Percentiles rank a stretch among this genome's conserved stretches.
phyloP scores from a whole-genome alignment of 2,797 vertebrate species.

The Pseudochirops cupreus region DNA sequence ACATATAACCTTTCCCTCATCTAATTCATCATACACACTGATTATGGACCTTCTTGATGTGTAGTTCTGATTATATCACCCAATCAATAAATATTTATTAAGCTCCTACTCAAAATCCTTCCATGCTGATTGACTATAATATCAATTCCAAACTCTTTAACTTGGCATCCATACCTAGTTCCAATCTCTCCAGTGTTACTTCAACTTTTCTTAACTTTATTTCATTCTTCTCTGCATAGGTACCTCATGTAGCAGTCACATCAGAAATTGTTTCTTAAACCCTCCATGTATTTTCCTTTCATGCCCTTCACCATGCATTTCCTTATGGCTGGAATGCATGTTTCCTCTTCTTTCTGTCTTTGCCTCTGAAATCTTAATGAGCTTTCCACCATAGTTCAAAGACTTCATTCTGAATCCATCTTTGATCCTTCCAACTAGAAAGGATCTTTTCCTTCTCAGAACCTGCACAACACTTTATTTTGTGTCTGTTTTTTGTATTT shows the following conservation, averaged over 20 bases:
- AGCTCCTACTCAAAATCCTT: not conserved
- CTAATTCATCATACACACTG: not conserved
- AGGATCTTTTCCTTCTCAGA: not conserved
- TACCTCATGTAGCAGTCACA: not conserved
- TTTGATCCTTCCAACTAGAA: not conserved
- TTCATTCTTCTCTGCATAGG: not conserved
- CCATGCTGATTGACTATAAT: not conserved
- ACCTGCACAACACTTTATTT: not conserved
- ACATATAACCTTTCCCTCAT: not conserved
- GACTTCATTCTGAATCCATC: not conserved
- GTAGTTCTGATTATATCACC: not conserved
- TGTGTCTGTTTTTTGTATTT: not conserved
- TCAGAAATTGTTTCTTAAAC: not conserved
- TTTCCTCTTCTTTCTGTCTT: not conserved
- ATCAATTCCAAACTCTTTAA: not conserved
- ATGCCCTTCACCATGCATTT: not conserved
- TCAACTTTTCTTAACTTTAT: not conserved
- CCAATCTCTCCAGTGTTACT: not conserved
- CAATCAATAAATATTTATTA: not conserved
- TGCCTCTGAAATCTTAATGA: not conserved
- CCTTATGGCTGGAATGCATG: not conserved
- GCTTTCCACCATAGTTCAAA: not conserved
- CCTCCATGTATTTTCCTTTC: not conserved
- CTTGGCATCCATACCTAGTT: not conserved
- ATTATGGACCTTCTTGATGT: not conserved